Base-by-base conservation (phyloP, 2,888 invertebrate genomes). In the Antheraea yamamai region DNA sequence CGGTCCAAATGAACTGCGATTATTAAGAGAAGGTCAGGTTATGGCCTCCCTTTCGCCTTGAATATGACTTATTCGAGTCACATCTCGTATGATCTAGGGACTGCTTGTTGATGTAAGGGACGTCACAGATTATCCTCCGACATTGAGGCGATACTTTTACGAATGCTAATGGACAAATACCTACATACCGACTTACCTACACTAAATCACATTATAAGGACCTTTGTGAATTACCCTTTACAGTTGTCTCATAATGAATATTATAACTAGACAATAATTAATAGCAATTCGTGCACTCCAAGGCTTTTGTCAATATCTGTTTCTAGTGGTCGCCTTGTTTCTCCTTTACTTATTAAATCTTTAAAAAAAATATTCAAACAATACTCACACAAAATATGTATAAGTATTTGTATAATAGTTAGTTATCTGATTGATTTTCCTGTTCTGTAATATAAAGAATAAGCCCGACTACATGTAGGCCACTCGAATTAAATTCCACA, bases 61-160 rank as follows among this genome's bases (percentile, higher is more conserved):
- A 80, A 81, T 81, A 79, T 78, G 80, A 84, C 74, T 76, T 85
- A 89, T 89, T 88, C 87, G 79, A 81, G 83, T 79, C 87, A 85
- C 87, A 87, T 80, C 80, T 81, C 78, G 80, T 80, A 81, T 80
- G 80, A 80, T 80, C 83, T 78, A 76, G 79, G 81, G 79, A 82
- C 78, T 78, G 76, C 76, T 80, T 79, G 78, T 78, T 78, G 80
- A 87, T 87, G 88, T 87, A 83, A 78, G 81, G 84, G 85, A 86
- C 89, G 88, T 88, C 84, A 84, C 84, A 85, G 87, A 88, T 88
- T 87, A 87, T 86, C 84, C 83, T 82, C 77, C 82, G 91, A 86
- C 92, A 91, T 92, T 92, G 92, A 89, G 75, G 81, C 80, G 76
- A 80, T 79, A 83, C 84, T 85, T 81, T 78, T 80, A 79, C 84